A percentile compares a stretch with the other conserved stretches of the same genome.
These are phyloP conservation scores for Ephestia elutella DNA, from an alignment of 1,140 invertebrate species.

Conservation along the genomic window DNA sequence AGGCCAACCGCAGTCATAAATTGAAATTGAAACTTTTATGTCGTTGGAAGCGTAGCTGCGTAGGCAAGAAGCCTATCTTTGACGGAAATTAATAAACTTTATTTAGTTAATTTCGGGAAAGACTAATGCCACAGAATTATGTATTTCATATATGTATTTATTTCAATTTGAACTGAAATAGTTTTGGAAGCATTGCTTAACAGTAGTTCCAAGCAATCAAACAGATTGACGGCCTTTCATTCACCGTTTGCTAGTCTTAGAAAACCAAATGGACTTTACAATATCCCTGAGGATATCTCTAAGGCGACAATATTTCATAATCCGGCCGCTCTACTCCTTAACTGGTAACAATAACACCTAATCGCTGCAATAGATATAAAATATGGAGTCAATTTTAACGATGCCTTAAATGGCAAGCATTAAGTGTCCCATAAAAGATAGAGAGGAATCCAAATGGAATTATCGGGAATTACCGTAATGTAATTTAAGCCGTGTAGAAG, in stretches of 20 bases:
- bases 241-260: neutral
- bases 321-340: neutral
- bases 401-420: conserved; percentile 36
- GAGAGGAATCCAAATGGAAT: conserved; percentile 45
- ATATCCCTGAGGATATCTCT: neutral
- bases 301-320: neutral
- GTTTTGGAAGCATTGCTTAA: conserved; percentile 20
- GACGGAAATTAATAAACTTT: no score
- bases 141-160: no score
- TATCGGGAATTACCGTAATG: conserved; percentile 47
- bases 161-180: no score
- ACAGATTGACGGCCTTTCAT: neutral
- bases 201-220: conserved; percentile 9
- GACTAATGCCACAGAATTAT: no score
- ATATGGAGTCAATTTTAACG: conserved; percentile 30
- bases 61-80: no score
- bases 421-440: conserved; percentile 41
- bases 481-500: conserved; percentile 35
- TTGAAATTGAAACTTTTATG: no score
- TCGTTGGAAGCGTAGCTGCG: no score
- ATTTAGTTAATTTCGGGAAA: no score
- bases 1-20: no score
- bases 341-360: conserved; percentile 12
- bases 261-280: neutral
- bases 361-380: conserved; percentile 20